phyloP scores from a whole-genome alignment of 2,888 invertebrate species.

The Limnephilus auricula region DNA sequence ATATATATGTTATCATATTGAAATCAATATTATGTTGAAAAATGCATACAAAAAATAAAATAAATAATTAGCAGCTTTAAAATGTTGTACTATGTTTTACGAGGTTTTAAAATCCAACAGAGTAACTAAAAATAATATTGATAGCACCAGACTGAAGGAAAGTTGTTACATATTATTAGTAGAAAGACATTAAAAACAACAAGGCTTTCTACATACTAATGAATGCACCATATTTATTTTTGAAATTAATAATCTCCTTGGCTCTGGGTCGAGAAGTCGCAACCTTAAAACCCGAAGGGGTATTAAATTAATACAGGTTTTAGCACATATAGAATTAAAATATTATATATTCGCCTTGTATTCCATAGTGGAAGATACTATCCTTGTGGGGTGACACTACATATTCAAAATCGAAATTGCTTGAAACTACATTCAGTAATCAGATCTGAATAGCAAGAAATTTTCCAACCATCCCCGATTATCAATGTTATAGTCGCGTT shows the following conservation, averaged over 20 bases:
- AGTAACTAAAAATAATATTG: neutral
- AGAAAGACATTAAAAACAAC: neutral
- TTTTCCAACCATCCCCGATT: neutral
- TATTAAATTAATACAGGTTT: neutral
- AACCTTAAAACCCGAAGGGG: neutral
- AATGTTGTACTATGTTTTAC: neutral
- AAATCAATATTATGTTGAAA: neutral
- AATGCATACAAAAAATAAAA: neutral
- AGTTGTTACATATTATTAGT: neutral
- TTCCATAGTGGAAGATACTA: neutral
- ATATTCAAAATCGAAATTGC: neutral
- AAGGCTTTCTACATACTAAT: neutral
- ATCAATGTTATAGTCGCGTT: neutral
- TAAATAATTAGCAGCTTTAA: neutral
- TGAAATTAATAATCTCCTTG: neutral
- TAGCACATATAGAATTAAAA: neutral
- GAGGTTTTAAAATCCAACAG: neutral
- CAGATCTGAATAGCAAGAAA: neutral
- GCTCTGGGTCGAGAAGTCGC: neutral
- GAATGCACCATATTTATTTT: neutral
- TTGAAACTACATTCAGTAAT: neutral
- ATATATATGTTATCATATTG: neutral
- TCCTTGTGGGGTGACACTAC: neutral
- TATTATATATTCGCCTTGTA: too few relatives aligned
- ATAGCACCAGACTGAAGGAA: constrained; percentile 18